Conservation (phyloP, 1,140 invertebrate genomes). For the Piezodorus guildinii region DNA sequence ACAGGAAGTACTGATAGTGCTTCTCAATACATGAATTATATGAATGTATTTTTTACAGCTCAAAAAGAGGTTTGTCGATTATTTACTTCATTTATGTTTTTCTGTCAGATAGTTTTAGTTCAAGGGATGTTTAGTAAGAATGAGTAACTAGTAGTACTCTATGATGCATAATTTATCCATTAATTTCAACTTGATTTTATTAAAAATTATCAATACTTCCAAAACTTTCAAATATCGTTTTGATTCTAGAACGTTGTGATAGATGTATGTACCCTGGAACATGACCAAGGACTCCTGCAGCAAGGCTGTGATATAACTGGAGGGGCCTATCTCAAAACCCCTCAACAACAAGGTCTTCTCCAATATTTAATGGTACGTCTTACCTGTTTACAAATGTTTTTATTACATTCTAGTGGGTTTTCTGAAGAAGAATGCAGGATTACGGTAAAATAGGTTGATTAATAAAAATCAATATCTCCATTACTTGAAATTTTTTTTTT, state of each 20-base stretch:
- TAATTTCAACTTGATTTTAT: too few species aligned
- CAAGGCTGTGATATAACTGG: slow-evolving; percentile 94
- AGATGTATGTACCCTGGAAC: slow-evolving; percentile 86
- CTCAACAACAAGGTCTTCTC: slow-evolving; percentile 67
- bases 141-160: too few species aligned
- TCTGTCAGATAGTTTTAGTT: background rate
- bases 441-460: too few species aligned
- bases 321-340: slow-evolving; percentile 74
- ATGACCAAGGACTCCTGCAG: slow-evolving; percentile 80
- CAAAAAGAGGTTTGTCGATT: slow-evolving; percentile 52
- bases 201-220: too few species aligned
- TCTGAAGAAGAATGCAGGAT: too few species aligned
- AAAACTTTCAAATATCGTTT: slow-evolving; percentile 8
- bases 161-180: too few species aligned
- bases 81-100: background rate
- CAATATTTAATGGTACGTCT: slow-evolving; percentile 64
- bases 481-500: too few species aligned
- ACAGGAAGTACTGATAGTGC: slow-evolving; percentile 83
- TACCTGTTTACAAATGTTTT: too few species aligned
- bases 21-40: slow-evolving; percentile 95
- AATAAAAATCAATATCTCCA: too few species aligned
- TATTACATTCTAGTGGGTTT: too few species aligned
- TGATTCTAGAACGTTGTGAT: slow-evolving; percentile 65
- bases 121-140: too few species aligned
- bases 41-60: slow-evolving; percentile 96